phyloP scores from a whole-genome alignment of 2,113 vertebrate species.

The Psilopogon haemacephalus region DNA sequence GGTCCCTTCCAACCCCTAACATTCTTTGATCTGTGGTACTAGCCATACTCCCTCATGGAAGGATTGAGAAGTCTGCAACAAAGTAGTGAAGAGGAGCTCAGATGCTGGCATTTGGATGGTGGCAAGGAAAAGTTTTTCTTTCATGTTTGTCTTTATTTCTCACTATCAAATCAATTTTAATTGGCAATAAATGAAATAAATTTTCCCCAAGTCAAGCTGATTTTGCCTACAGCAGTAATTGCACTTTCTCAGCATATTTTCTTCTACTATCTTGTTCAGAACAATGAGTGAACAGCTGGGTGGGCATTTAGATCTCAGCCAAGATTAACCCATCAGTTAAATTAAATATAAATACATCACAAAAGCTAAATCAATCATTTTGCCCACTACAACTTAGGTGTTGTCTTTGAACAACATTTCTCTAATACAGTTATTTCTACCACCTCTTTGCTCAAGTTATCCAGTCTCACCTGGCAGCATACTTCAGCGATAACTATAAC shows the following conservation, averaged over 20 bases:
- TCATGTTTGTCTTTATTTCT: background rate
- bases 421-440: background rate
- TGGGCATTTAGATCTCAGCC: background rate
- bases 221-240: background rate
- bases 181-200: background rate
- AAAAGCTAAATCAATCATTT: background rate
- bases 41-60: background rate
- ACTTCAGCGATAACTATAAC: slow-evolving; percentile 7
- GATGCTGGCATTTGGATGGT: no score
- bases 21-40: no score
- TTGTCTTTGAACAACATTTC: background rate
- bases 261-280: background rate
- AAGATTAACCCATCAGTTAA: background rate
- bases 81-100: background rate
- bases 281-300: accelerated
- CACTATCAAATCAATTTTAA: background rate
- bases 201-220: background rate
- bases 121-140: background rate
- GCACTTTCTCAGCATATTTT: background rate
- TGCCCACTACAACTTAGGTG: background rate
- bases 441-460: background rate
- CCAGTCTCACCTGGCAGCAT: background rate
- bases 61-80: accelerated
- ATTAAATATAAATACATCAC: background rate
- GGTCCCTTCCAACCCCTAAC: no score